Conservation (phyloP, 2,888 invertebrate species). For the Frankliniella fusca region DNA sequence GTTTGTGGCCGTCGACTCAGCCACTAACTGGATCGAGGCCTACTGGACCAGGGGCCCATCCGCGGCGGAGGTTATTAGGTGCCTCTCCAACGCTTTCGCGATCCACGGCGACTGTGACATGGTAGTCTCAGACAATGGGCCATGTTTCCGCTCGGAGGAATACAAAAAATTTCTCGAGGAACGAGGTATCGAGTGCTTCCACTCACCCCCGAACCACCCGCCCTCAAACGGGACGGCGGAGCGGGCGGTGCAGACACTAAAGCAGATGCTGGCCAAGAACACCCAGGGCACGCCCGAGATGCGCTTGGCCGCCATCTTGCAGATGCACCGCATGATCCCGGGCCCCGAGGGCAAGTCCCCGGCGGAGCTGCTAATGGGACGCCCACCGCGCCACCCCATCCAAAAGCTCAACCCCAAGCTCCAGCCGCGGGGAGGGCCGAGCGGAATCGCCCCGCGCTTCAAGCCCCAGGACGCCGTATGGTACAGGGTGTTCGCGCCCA, state of each 20-base stretch:
- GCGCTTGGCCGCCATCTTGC: too few relatives aligned
- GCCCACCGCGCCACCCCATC: too few relatives aligned
- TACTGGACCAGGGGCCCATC: background rate
- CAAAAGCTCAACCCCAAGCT: too few relatives aligned
- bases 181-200: background rate
- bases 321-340: too few relatives aligned
- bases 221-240: background rate
- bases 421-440: too few relatives aligned
- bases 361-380: too few relatives aligned
- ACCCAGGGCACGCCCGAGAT: too few relatives aligned
- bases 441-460: too few relatives aligned
- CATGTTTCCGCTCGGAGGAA: background rate
- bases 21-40: background rate
- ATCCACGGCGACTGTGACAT: background rate
- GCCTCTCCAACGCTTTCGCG: background rate
- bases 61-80: background rate
- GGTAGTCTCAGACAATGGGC: background rate
- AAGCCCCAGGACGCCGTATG: too few relatives aligned
- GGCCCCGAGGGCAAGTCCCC: too few relatives aligned
- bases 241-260: background rate
- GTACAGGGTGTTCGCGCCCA: too few relatives aligned
- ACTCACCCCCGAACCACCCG: background rate
- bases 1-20: background rate
- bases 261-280: too few relatives aligned
- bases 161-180: background rate